A percentile compares a stretch with the other conserved stretches of the same genome.
These are phyloP conservation scores for Leptinotarsa texana DNA, from an alignment of 1,140 invertebrate species.

Conservation along the genomic window DNA sequence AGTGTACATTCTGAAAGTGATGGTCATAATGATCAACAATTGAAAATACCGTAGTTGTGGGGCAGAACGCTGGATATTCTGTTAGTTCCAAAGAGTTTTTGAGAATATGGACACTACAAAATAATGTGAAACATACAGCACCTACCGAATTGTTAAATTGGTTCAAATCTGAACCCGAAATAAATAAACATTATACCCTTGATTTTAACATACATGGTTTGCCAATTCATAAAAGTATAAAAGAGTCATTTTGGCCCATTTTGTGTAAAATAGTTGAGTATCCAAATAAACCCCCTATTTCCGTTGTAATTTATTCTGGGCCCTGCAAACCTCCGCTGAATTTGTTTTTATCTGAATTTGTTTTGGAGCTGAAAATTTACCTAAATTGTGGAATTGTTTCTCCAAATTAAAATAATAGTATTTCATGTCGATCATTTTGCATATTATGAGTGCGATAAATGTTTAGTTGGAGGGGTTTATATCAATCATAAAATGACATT, in stretches of 20 bases:
- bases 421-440: conserved; percentile 19
- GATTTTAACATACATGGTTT: conserved; percentile 27
- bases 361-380: conserved; percentile 16
- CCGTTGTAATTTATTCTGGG: too few relatives aligned
- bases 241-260: conserved; percentile 24
- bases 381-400: conserved; percentile 12
- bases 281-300: too few relatives aligned
- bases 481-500: conserved; percentile 27
- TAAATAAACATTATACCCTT: not conserved
- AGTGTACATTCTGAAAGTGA: not conserved
- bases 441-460: conserved; percentile 38
- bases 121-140: conserved; percentile 15
- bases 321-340: conserved; percentile 24
- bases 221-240: conserved; percentile 14
- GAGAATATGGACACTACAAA: not conserved
- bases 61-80: not conserved
- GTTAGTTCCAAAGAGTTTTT: not conserved
- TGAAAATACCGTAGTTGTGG: not conserved
- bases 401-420: not conserved
- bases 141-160: not conserved
- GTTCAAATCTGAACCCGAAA: not conserved
- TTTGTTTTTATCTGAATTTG: conserved; percentile 21
- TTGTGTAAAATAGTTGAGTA: conserved; percentile 17
- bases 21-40: not conserved
- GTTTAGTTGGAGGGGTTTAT: conserved; percentile 33